Percentiles rank a stretch among this genome's conserved stretches.
Conservation (phyloP, 2,113 vertebrate species). For the Anhinga anhinga region DNA sequence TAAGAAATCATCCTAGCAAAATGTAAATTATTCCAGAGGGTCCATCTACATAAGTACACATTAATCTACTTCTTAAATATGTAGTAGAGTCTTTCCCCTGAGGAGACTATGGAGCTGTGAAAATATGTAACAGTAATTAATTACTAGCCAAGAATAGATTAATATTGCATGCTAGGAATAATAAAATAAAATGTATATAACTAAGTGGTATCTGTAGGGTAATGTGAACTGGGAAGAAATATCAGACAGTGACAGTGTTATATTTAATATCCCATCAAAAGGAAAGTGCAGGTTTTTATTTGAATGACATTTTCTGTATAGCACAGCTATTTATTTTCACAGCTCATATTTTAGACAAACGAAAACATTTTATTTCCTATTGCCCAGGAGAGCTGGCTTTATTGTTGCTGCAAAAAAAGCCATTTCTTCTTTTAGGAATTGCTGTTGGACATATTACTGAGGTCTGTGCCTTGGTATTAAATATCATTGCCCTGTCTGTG, state of each 20-base stretch:
- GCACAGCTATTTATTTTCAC: neutral
- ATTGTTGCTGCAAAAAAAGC: neutral
- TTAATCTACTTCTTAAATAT: constrained; percentile 49
- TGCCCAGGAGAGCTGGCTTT: neutral
- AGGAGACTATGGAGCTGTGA: constrained; percentile 38
- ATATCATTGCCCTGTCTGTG: neutral
- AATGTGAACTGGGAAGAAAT: neutral
- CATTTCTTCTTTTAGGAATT: neutral
- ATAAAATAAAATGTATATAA: neutral
- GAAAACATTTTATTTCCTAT: constrained; percentile 6
- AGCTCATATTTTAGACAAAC: constrained; percentile 21
- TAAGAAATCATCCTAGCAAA: constrained; percentile 30
- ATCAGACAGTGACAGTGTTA: neutral
- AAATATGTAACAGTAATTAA: constrained; percentile 67
- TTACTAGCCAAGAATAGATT: constrained; percentile 49
- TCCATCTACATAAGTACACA: constrained; percentile 55
- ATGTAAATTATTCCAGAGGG: constrained; percentile 47
- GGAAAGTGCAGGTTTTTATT: neutral
- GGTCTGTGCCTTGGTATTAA: neutral
- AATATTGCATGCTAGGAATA: constrained; percentile 24
- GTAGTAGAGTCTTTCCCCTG: constrained; percentile 13
- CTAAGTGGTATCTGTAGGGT: neutral
- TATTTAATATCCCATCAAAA: neutral
- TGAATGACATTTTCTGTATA: neutral
- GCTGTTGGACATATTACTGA: neutral